phyloP scores from a whole-genome alignment of 2,888 invertebrate genomes.

The Hypsopygia costalis region DNA sequence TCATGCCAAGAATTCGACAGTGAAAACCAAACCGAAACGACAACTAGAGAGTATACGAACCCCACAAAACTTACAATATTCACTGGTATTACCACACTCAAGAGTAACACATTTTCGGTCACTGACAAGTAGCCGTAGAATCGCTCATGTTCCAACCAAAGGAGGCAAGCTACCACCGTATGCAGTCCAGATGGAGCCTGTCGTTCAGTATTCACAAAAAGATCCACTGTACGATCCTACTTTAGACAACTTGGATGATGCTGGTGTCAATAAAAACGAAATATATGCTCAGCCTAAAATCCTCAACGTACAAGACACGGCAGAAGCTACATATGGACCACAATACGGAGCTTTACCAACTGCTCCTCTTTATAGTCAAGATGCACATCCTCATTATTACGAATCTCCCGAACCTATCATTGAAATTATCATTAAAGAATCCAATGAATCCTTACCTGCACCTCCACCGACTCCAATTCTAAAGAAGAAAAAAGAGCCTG shows the following conservation, averaged over 20 bases:
- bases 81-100: slow-evolving; percentile 79
- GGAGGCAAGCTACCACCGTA: slow-evolving; percentile 83
- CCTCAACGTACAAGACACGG: slow-evolving; percentile 64
- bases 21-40: slow-evolving; percentile 77
- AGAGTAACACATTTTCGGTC: slow-evolving; percentile 76
- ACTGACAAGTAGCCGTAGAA: slow-evolving; percentile 74
- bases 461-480: slow-evolving; percentile 76
- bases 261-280: slow-evolving; percentile 63
- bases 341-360: slow-evolving; percentile 64
- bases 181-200: slow-evolving; percentile 90
- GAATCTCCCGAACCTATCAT: slow-evolving; percentile 94
- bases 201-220: slow-evolving; percentile 89
- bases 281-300: slow-evolving; percentile 74
- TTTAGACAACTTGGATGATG: slow-evolving; percentile 69
- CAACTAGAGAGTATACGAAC: slow-evolving; percentile 75
- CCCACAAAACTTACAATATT: slow-evolving; percentile 81
- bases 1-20: slow-evolving; percentile 67
- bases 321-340: slow-evolving; percentile 70
- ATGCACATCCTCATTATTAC: slow-evolving; percentile 76
- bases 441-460: slow-evolving; percentile 89
- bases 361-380: slow-evolving; percentile 72
- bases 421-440: slow-evolving; percentile 95
- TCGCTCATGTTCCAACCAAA: slow-evolving; percentile 68
- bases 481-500: slow-evolving; percentile 87
- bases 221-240: slow-evolving; percentile 86